A percentile compares a stretch with the other conserved stretches of the same genome.
Conservation (phyloP, 2,113 vertebrate species). For the Motacilla alba region DNA sequence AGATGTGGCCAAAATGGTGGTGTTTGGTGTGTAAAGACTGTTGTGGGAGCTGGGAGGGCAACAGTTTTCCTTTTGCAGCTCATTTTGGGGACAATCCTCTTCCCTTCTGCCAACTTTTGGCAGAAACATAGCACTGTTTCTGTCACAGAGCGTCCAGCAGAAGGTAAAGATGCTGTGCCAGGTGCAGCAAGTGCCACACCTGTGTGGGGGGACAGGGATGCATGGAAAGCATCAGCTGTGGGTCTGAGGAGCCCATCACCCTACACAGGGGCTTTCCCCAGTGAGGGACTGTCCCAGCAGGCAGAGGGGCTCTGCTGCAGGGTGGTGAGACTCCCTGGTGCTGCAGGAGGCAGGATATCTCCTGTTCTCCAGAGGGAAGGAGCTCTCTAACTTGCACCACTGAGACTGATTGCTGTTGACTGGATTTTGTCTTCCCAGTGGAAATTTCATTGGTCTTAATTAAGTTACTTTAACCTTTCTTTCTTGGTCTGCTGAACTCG, state of each 20-base stretch:
- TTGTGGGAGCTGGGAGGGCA: neutral
- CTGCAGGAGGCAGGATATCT: neutral
- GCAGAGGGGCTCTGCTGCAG: neutral
- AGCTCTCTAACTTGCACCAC: neutral
- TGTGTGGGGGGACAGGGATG: no score
- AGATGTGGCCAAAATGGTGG: neutral
- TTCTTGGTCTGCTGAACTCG: neutral
- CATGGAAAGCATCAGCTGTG: neutral
- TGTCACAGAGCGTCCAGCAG: neutral
- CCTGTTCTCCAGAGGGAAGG: neutral
- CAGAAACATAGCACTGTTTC: neutral
- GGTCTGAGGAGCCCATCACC: neutral
- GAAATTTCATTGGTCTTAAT: neutral
- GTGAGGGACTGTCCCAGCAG: neutral
- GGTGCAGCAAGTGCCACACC: neutral
- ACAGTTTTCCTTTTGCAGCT: neutral
- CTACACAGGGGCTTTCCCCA: neutral
- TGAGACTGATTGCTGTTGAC: neutral
- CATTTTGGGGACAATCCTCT: neutral
- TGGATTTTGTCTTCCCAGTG: neutral
- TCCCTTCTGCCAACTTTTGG: neutral
- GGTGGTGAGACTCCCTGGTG: accelerated
- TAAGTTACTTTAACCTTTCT: neutral
- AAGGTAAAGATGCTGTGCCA: neutral
- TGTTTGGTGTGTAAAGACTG: neutral